phyloP scores from a whole-genome alignment of 2,797 vertebrate species.

The Melanotaenia maccullochi region DNA sequence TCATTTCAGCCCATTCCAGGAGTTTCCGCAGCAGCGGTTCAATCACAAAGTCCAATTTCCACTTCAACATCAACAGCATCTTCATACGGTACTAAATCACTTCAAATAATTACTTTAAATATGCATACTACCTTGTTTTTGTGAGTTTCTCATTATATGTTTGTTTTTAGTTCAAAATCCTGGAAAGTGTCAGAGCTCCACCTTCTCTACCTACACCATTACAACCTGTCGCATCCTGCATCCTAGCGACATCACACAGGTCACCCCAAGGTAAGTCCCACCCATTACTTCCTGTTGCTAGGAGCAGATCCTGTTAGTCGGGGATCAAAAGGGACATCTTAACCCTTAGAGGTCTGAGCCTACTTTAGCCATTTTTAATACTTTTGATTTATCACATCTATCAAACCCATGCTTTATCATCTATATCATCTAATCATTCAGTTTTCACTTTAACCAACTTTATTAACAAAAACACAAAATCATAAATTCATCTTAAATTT shows the following conservation, averaged over 20 bases:
- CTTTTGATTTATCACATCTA: no score
- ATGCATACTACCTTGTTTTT: no score
- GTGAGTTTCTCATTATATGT: no score
- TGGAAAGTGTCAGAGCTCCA: slow-evolving; percentile 93
- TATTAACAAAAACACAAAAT: no score
- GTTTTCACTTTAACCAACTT: no score
- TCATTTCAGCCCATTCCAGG: slow-evolving; percentile 41
- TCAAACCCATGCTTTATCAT: no score
- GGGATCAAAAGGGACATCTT: no score
- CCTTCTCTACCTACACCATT: slow-evolving; percentile 96
- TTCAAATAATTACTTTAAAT: background rate
- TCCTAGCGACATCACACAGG: slow-evolving; percentile 93
- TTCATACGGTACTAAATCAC: slow-evolving; percentile 48
- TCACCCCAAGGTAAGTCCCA: slow-evolving; percentile 88
- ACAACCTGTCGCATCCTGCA: slow-evolving; percentile 97
- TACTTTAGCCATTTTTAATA: no score
- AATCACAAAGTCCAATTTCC: slow-evolving; percentile 73
- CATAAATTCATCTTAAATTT: no score
- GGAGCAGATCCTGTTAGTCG: no score
- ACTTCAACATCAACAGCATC: slow-evolving; percentile 22
- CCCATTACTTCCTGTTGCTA: slow-evolving; percentile 1
- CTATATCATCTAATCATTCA: no score
- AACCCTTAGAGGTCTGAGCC: no score
- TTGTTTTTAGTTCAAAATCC: slow-evolving; percentile 86
- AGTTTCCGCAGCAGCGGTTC: slow-evolving; percentile 54